Base-by-base conservation (phyloP, 2,888 invertebrate genomes). In the Mylabris sibirica region DNA sequence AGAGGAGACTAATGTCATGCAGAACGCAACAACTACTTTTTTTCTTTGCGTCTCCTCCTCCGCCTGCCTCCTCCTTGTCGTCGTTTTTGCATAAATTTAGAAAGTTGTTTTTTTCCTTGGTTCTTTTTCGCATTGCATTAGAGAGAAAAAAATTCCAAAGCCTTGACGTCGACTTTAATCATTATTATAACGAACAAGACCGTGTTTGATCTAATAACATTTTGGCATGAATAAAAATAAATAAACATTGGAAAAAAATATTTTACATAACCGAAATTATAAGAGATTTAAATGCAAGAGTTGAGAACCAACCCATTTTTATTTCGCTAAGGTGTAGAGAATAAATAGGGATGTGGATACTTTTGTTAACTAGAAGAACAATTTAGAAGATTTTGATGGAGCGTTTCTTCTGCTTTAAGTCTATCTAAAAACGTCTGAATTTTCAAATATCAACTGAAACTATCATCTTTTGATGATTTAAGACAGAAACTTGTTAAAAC, bases 201-300 rank as follows among this genome's bases (percentile, higher is more conserved):
- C 14, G 14, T 9, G 1, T 53, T 53, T 12, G 53, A 22, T 53
- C 53, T 22, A 22, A 53, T 53, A 53, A 53, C 22, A 53, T 53
- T 53, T 53, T 6, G 14, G 14, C 30, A 24, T 1, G 17, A 53
- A 53, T 11, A 53, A 53, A 20, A 53, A 53, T 20, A 53, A 53
- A 53, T 8, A 9, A 53, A 22, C 5, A 53, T 22, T 22, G 22
- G 22, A 53, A 22, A 22, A 22, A 11, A 53, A 53, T 53, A 17
- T 53, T 53, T 53, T 53, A 53, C 53, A 22, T 22, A 53, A 53
- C 22, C 20, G 53, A 53, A 44, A 44, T 14, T 14, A 4, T 12
- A 5, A 53, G 53, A 53, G 53, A 53, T 53, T 53, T 53, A 53
- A 53, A 53, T 53, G 53, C 53, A 22, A 53, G 53, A 53, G 53